phyloP scores from a whole-genome alignment of 2,888 invertebrate genomes.

The Ramazzottius varieornatus region DNA sequence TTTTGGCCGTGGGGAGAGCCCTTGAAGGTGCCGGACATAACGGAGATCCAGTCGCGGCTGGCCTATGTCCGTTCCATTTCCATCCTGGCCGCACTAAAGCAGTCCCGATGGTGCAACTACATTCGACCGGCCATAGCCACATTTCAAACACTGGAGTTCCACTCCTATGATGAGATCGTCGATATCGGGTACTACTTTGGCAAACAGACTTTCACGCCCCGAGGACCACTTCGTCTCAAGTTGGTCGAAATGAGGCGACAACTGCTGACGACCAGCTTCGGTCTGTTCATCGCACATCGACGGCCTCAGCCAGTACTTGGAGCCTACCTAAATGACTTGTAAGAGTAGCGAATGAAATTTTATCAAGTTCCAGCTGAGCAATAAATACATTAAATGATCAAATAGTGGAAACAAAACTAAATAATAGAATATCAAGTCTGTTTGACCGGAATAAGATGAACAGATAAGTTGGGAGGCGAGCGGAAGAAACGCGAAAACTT shows the following conservation, averaged over 20 bases:
- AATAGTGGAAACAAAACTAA: too few relatives aligned
- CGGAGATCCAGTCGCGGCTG: background rate
- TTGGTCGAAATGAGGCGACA: background rate
- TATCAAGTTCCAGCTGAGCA: too few relatives aligned
- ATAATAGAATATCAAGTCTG: too few relatives aligned
- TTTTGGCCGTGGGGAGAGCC: background rate
- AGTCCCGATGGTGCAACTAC: background rate
- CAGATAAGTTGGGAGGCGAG: too few relatives aligned
- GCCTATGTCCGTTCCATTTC: background rate
- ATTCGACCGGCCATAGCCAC: background rate
- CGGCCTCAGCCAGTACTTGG: background rate
- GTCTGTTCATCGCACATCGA: background rate
- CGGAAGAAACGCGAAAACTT: too few relatives aligned
- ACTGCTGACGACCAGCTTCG: background rate
- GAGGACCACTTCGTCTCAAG: background rate
- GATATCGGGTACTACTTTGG: slow-evolving; percentile 1
- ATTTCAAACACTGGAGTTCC: background rate
- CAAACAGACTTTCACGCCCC: background rate
- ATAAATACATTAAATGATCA: too few relatives aligned
- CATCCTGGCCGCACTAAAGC: background rate
- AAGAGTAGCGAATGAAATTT: too few relatives aligned
- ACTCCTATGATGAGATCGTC: background rate
- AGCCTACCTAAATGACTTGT: background rate
- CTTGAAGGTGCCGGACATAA: background rate
- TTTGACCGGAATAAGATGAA: too few relatives aligned